Evolutionary conservation across 2,888 invertebrate genomes (phyloP), one percentile per base, ranked within the genome.

Genomic region (Acronicta aceris): DNA sequence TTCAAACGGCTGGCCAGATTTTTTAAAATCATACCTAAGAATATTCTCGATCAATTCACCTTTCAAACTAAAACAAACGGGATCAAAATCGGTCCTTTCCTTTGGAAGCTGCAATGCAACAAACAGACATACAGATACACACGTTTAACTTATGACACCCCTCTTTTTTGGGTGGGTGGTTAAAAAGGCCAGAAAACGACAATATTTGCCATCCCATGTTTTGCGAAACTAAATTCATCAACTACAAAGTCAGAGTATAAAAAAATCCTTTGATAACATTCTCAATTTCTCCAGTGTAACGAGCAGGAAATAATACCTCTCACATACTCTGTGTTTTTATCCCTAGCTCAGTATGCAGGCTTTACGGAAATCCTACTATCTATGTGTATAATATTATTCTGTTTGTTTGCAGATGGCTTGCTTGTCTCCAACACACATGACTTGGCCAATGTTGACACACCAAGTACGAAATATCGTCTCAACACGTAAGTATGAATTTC

Each of bases 341-440:
- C 2, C 43, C n/a, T 8, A 50, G 46, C 49, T 53, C 50, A 41
- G 21, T 9, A n/a, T 47, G 27, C 50, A 27, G 41, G 53, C 30
- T 13, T 49, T 53, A 41, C 40, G 52, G 50, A 63, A 57, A 70
- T 63, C 43, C 43, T 5, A 38, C 55, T 67, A 73, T 71, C 58
- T 70, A 69, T 66, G 62, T 66, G 62, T 66, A 71, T 77, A 81
- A 82, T 72, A 82, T 78, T 72, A 78, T 78, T 79, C 74, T 86
- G 81, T 87, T 89, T 87, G 83, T 85, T 87, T 84, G 75, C 92
- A 92, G 92, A 89, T 86, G 87, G 89, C 65, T 80, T 86, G 71
- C 81, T 85, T 82, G 87, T 87, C 82, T 75, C 78, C 79, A 82
- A 80, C 82, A 84, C 79, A 76, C 85, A 81, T 61, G 82, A 85